Evolutionary conservation across 2,888 invertebrate species (phyloP).

Genomic region (Himalopsyche anomala): DNA sequence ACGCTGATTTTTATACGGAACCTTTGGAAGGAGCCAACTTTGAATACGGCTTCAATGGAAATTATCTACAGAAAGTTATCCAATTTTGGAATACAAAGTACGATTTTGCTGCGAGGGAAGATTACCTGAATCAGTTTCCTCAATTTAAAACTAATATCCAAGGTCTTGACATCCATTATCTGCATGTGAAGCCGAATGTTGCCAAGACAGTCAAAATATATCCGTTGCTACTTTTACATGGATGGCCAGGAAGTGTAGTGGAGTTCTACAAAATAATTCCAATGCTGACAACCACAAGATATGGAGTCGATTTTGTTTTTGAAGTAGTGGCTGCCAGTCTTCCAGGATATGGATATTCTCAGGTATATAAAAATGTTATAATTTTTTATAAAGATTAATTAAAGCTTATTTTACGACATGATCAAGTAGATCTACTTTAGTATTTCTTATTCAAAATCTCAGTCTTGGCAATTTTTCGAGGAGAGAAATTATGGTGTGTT

Average conservation of each 20-base stretch:
- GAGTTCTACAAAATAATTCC: conserved; percentile 89
- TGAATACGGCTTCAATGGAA: conserved; percentile 88
- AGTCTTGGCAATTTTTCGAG: no score
- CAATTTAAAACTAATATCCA: conserved; percentile 88
- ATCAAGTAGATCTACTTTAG: no score
- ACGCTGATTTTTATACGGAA: conserved; percentile 74
- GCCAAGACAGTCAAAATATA: conserved; percentile 72
- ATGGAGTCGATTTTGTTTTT: conserved; percentile 79
- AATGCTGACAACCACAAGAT: conserved; percentile 75
- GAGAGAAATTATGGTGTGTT: no score
- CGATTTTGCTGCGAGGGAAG: conserved; percentile 80
- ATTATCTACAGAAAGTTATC: conserved; percentile 81
- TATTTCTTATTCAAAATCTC: no score
- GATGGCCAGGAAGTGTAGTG: conserved; percentile 90
- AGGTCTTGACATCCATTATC: conserved; percentile 84
- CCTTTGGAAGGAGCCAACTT: conserved; percentile 84
- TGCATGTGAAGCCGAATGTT: conserved; percentile 80
- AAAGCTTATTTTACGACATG: no score
- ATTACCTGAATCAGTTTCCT: conserved; percentile 83
- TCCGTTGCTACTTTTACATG: conserved; percentile 86
- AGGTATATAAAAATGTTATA: conserved; percentile 73
- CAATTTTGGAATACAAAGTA: conserved; percentile 89
- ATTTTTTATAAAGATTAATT: no score
- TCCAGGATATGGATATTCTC: conserved; percentile 84
- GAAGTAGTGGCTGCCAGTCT: conserved; percentile 83